phyloP scores from a whole-genome alignment of 2,888 invertebrate species.

The Aromia moschata region DNA sequence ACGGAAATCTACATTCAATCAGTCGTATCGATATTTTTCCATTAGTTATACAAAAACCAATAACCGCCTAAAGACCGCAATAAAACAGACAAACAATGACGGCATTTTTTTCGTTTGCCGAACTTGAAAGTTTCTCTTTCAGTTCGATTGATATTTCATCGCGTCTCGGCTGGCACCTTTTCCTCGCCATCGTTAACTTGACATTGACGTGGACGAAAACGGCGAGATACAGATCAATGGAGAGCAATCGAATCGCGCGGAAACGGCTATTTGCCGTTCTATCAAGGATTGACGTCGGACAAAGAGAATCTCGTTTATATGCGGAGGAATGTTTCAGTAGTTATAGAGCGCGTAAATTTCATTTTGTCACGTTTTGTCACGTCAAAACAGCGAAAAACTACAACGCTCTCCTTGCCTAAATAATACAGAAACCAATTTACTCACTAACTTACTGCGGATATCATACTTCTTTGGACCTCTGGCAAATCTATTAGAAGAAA shows the following conservation, averaged over 20 bases:
- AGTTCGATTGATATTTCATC: not conserved
- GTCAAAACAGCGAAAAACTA: too few species aligned
- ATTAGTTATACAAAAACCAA: not conserved
- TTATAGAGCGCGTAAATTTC: too few species aligned
- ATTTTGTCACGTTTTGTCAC: too few species aligned
- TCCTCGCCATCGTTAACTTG: conserved; percentile 9
- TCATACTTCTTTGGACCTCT: too few species aligned
- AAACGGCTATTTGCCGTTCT: not conserved
- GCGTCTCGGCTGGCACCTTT: not conserved
- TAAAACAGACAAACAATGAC: not conserved
- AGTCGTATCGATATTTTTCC: too few species aligned
- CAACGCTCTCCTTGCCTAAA: too few species aligned
- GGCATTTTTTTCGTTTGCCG: conserved; percentile 2
- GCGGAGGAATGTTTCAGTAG: too few species aligned
- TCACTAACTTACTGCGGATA: too few species aligned
- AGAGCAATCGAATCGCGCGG: conserved; percentile 1
- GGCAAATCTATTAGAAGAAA: not conserved
- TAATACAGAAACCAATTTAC: too few species aligned
- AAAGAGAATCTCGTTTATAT: too few species aligned
- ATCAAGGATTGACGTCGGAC: not conserved
- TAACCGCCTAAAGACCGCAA: not conserved
- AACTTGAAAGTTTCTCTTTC: conserved; percentile 3
- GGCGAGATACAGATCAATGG: conserved; percentile 1
- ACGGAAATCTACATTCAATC: too few species aligned
- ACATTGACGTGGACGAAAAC: conserved; percentile 5